Conservation (phyloP, 2,888 invertebrate species). For the Trisateles emortualis region DNA sequence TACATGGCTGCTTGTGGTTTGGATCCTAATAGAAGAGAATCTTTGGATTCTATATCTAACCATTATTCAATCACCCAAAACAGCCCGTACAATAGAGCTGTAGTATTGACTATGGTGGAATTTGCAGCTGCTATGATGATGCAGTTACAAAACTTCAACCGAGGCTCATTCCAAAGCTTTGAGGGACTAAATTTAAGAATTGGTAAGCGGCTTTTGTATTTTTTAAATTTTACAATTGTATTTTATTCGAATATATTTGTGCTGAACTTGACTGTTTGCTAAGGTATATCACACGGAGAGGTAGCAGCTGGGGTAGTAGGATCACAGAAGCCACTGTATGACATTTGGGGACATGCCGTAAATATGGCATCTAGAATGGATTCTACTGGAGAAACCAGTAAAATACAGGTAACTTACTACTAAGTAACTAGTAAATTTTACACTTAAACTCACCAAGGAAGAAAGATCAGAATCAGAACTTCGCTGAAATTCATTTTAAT, state of each 20-base stretch:
- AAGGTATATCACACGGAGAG: slow-evolving; percentile 96
- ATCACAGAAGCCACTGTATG: slow-evolving; percentile 96
- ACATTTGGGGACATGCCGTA: slow-evolving; percentile 98
- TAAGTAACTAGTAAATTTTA: too few species aligned
- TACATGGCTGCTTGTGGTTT: slow-evolving; percentile 99
- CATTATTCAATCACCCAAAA: slow-evolving; percentile 55
- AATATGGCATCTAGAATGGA: slow-evolving; percentile 99
- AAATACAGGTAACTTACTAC: slow-evolving; percentile 88
- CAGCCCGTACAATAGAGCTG: slow-evolving; percentile 72
- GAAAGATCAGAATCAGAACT: too few species aligned
- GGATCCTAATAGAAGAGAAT: slow-evolving; percentile 90
- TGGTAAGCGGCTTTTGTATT: slow-evolving; percentile 78
- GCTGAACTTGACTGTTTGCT: neutral
- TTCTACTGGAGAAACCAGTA: slow-evolving; percentile 93
- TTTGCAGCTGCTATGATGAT: slow-evolving; percentile 84
- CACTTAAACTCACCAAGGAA: too few species aligned
- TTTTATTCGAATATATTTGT: slow-evolving; percentile 32
- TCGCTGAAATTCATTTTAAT: too few species aligned
- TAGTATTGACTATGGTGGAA: slow-evolving; percentile 81
- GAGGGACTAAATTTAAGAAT: slow-evolving; percentile 90
- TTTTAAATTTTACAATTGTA: neutral
- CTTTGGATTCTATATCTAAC: slow-evolving; percentile 74
- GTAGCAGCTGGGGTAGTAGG: slow-evolving; percentile 98
- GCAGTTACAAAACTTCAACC: slow-evolving; percentile 84
- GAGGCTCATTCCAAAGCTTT: slow-evolving; percentile 86